Percentiles rank a stretch among this genome's conserved stretches.
Conservation (phyloP, 2,888 invertebrate species). For the Tuta absoluta region DNA sequence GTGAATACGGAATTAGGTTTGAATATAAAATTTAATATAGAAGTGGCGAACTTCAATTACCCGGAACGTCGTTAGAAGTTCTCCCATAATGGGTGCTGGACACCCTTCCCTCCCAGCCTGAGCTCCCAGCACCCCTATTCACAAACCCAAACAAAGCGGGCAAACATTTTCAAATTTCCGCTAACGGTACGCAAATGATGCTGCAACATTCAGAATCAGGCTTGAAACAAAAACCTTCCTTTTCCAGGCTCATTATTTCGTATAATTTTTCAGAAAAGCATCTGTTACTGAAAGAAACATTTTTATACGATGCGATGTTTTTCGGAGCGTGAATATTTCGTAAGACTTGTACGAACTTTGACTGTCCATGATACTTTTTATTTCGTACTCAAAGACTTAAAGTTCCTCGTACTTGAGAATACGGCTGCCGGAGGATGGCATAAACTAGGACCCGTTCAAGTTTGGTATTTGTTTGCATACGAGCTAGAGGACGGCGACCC, state of each 20-base stretch:
- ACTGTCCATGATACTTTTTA: not conserved
- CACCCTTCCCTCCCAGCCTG: not conserved
- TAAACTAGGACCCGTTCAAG: not conserved
- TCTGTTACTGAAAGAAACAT: not conserved
- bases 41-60: conserved; percentile 49
- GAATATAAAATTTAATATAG: conserved; percentile 27
- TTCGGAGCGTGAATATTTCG: not conserved
- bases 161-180: conserved; percentile 6
- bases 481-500: conserved; percentile 35
- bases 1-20: conserved; percentile 6
- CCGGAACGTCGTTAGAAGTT: conserved; percentile 46
- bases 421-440: not conserved
- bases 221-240: not conserved
- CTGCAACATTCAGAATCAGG: not conserved
- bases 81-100: conserved; percentile 4
- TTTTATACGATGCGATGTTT: not conserved
- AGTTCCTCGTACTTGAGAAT: not conserved
- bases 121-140: conserved; percentile 5
- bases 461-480: conserved; percentile 21
- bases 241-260: not conserved
- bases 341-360: conserved; percentile 2
- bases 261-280: not conserved
- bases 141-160: not conserved
- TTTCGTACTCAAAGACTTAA: not conserved
- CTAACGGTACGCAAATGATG: not conserved